Base-by-base conservation (phyloP, 2,113 vertebrate species). In the Myrmophylax atrothorax region DNA sequence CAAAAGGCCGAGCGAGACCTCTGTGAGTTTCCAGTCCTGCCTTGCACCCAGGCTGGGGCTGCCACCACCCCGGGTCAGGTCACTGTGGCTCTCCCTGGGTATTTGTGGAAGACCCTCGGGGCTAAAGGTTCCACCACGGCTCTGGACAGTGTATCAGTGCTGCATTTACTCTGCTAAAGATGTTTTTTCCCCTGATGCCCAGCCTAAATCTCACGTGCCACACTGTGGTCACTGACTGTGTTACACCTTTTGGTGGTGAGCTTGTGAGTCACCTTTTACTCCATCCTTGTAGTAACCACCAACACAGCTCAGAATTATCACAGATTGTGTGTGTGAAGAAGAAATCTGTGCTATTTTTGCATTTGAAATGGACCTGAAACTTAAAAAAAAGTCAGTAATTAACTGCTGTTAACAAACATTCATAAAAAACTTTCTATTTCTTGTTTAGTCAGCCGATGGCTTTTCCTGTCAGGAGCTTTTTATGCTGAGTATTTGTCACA, bases 91-190 rank as follows among this genome's bases (percentile, higher is more conserved):
- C 18, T 53, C 8, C 19, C 14, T 63, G 19, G 3, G 8, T 59
- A 40, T 52, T 73, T 68, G 63, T 64, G 50, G 17, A 58, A 40
- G 18, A 50, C 3, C 6, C 64, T 5, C 16, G 23, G 14, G 7
- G 23, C 15, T 1, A 55, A 40, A 23, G 26, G 8, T 31, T 63
- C 16, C 10, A 22, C 5, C 2, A 0, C 3, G 0, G 22, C 22
- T 59, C 25, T 55, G 28, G 24, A 22, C 19, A 59, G 19, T 44
- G 25, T 18, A 37, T 68, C 23, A 50, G 22, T 46, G 20, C 26
- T 52, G 59, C 23, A 25, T 26, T 82, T 69, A 35, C 4, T 9
- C 17, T 74, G 18, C 33, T 69, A 9, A 88, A 64, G 35, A 47
- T 2, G 15, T 55, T 75, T 75, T 55, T 17, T 5, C 2, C 2